Base-by-base conservation (phyloP, 2,888 invertebrate genomes). In the Hypena proboscidalis region DNA sequence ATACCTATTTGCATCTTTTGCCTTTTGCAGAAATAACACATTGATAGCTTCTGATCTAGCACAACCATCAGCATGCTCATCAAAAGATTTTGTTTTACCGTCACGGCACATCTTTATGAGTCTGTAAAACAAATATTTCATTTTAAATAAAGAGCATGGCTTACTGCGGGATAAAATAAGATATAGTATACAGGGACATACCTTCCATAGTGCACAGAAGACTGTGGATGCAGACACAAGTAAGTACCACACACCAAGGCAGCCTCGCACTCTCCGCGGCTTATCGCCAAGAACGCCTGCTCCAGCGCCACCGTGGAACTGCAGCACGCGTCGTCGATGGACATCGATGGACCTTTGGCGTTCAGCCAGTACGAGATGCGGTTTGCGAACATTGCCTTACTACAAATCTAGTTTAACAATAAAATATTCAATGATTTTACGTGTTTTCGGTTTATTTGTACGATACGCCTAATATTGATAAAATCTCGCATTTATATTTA, bases 51-150 rank as follows among this genome's bases (percentile, higher is more conserved):
- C 97, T 22, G 95, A 93, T 29, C 95, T 91, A 0, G 93, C 93
- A 60, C 95, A 67, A 0, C 97, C 97, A 58, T 93, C 90, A 1
- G 94, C 95, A 30, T 93, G 89, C 14, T 93, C 92, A 74, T 97
- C 97, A 74, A 97, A 98, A 0, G 95, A 94, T 67, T 95, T 96
- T 67, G 97, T 97, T 49, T 92, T 92, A 0, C 98, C 98, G 56
- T 97, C 95, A 0, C 86, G 75, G 7, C 96, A 94, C 1, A 98
- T 80, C 1, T 40, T 46, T 25, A 67, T 54, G 3, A 56, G 40
- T 45, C 78, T 79, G 59, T 17, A 72, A 17, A 15, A 15, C 1
- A 7, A 7, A 15, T 13, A 0, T 27, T 2, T 10, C 1, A 6
- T 2, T 14, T 5, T 9, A 7, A 15, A 15, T 7, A 8, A n/a